Base-by-base conservation (phyloP, 2,797 vertebrate species). In the Sebastes trivittatus region DNA sequence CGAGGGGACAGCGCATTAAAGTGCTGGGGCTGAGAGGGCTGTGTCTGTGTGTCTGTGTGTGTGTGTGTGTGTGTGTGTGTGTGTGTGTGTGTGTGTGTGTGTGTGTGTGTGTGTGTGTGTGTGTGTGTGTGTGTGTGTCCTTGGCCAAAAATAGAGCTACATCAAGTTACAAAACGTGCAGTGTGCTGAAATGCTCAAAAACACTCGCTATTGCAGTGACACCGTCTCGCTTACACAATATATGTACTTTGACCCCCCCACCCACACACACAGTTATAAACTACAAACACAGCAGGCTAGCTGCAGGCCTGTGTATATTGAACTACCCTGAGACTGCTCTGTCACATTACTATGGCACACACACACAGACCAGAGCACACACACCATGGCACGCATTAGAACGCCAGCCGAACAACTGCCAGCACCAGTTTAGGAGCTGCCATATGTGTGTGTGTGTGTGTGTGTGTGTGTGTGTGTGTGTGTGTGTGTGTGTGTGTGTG, bases 91-190 rank as follows among this genome's bases (percentile, higher is more conserved):
- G 32, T 34, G 32, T 11, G 32, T 34, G 32, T 4, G 32, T 11
- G 32, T 4, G 34, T 4, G 34, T 62, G 25, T 29, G 64, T 64
- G 27, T n/a, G 34, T 30, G 32, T 36, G 59, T 63, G 32, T 38
- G 29, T 22, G 58, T 16, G 56, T 6, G 71, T 75, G 32, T 46
- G 29, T 29, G 54, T 16, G 56, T 6, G 73, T 75, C 42, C 46
- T 60, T 38, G 3, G 63, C 82, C 86, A 64, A 82, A 90, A 92
- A 92, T 90, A 94, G 86, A 25, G 34, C 72, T 61, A 85, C 90
- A 81, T 87, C 83, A 77, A 63, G 85, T 91, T 88, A 92, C 88
- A 90, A 87, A 92, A 81, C 81, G 85, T 86, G 86, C 81, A 80
- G 70, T 61, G 82, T 85, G 83, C 84, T 80, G 74, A 89, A 88